Conservation (phyloP, 2,888 invertebrate genomes). For the Epirrhoe tristata region DNA sequence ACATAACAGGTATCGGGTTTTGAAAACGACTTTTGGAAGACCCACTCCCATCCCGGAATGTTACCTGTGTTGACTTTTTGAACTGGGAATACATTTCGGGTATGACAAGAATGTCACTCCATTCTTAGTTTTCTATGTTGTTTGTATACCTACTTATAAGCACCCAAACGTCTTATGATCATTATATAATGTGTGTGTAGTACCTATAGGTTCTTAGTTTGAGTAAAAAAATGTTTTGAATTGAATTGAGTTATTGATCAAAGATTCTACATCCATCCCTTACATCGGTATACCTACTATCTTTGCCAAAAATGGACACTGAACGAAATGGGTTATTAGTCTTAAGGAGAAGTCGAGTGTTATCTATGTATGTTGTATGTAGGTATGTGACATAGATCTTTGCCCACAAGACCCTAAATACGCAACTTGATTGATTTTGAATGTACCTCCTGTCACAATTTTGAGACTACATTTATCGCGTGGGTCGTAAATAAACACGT, state of each 20-base stretch:
- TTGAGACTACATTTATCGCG: conserved; percentile 6
- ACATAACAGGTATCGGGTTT: conserved; percentile 30
- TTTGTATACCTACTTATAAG: background rate
- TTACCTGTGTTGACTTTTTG: conserved; percentile 36
- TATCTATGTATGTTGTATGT: background rate
- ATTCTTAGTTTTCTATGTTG: background rate
- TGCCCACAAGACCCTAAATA: background rate
- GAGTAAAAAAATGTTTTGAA: too few relatives aligned
- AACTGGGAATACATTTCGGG: conserved; percentile 21
- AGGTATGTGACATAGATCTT: background rate
- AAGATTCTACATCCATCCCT: too few relatives aligned
- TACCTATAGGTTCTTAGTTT: too few relatives aligned
- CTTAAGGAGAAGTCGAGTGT: too few relatives aligned
- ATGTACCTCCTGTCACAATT: background rate
- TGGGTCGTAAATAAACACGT: conserved; percentile 7
- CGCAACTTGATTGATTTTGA: background rate
- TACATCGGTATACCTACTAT: too few relatives aligned
- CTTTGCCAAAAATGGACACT: too few relatives aligned
- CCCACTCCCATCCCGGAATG: conserved; percentile 31
- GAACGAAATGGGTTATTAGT: too few relatives aligned
- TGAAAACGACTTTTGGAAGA: conserved; percentile 22
- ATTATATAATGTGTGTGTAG: too few relatives aligned
- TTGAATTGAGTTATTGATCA: too few relatives aligned
- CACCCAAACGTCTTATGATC: background rate
- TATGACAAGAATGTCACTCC: conserved; percentile 18